Conservation (phyloP, 2,888 invertebrate species). For the Steromphala cineraria region DNA sequence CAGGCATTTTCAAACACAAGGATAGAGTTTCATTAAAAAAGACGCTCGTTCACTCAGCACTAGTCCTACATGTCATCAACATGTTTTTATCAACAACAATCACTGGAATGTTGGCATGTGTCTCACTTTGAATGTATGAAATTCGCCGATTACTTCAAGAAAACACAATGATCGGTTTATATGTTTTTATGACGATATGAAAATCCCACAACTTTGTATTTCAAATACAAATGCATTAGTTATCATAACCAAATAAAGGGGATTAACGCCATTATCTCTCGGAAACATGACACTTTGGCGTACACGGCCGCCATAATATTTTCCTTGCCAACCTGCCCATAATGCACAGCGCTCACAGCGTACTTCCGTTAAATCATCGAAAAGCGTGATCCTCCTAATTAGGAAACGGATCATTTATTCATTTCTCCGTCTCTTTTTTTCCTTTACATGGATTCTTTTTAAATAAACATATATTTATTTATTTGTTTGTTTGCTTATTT, state of each 20-base stretch:
- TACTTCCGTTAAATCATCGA: slow-evolving; percentile 23
- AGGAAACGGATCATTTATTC: no score
- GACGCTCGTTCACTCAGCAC: no score
- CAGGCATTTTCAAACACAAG: no score
- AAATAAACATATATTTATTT: no score
- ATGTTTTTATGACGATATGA: no score
- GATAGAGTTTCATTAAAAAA: no score
- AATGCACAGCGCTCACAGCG: slow-evolving; percentile 41
- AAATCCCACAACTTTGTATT: no score
- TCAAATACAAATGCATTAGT: no score
- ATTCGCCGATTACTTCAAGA: not conserved
- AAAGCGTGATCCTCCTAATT: not conserved
- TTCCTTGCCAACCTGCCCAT: slow-evolving; percentile 72
- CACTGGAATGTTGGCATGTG: slow-evolving; percentile 2
- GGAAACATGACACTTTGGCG: slow-evolving; percentile 11
- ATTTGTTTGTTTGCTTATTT: no score
- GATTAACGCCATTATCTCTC: not conserved
- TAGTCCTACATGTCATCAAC: no score
- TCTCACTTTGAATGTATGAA: not conserved
- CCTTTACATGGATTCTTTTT: no score
- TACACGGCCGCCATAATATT: slow-evolving; percentile 65
- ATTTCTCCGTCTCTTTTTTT: no score
- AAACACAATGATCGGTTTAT: not conserved
- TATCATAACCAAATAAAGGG: not conserved
- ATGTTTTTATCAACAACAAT: not conserved